Percentiles rank a stretch among this genome's conserved stretches.
phyloP scores from a whole-genome alignment of 2,888 invertebrate genomes.

The Amaurobius ferox region DNA sequence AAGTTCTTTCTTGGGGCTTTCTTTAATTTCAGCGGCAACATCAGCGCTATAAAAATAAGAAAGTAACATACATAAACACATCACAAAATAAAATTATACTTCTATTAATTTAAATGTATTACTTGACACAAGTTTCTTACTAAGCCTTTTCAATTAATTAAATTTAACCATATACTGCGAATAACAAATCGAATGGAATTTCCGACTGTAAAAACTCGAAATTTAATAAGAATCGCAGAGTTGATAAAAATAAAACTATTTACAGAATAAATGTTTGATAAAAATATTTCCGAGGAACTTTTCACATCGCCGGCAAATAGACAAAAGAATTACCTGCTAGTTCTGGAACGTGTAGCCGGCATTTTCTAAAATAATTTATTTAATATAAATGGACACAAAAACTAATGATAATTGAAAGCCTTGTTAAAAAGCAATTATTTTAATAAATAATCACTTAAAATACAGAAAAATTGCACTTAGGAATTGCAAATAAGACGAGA shows the following conservation, averaged over 20 bases:
- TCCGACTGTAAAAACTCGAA: no score
- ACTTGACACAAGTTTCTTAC: neutral
- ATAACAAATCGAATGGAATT: no score
- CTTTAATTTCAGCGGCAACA: slow-evolving; percentile 51
- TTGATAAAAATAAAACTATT: no score
- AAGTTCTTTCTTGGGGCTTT: slow-evolving; percentile 47
- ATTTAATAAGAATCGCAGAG: no score
- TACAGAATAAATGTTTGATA: no score
- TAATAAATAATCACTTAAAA: neutral
- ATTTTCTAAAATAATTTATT: slow-evolving; percentile 44
- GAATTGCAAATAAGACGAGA: slow-evolving; percentile 12
- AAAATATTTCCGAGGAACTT: no score
- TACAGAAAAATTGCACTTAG: neutral
- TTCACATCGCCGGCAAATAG: neutral
- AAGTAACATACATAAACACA: neutral
- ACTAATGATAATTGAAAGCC: neutral
- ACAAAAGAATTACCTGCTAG: slow-evolving; percentile 63
- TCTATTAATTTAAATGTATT: no score
- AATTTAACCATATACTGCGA: no score
- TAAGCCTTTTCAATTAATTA: neutral
- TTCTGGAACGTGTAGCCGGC: slow-evolving; percentile 66
- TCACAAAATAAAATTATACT: no score
- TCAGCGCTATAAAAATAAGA: slow-evolving; percentile 48
- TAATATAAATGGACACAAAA: neutral
- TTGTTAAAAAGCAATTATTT: neutral